Base-by-base conservation (phyloP, 2,113 vertebrate species). In the Manacus vitellinus region DNA sequence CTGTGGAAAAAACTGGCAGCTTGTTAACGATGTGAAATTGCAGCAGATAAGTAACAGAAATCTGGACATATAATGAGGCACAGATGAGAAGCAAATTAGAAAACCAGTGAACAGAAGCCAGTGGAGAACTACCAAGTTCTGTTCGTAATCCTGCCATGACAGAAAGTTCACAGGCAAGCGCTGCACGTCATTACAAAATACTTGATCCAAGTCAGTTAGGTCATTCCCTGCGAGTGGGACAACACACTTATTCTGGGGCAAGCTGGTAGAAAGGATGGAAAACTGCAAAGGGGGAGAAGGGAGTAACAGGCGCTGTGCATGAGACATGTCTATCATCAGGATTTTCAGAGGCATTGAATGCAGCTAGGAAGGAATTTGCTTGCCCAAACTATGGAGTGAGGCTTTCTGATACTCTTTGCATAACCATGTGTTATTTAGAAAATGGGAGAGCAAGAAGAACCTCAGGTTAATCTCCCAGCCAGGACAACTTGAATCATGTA, bases 41-140 rank as follows among this genome's bases (percentile, higher is more conserved):
- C 46, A 89, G 87, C 43, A 87, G 68, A 22, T 62, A 82, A 78
- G 44, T 22, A 75, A 85, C 39, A 89, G 51, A 74, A 63, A 79
- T 68, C 56, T 43, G 44, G 35, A 55, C 3, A 1, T 12, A 28
- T 21, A 87, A 89, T 24, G 56, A 89, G 81, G 30, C 5, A 4
- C 52, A 82, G 90, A 82, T 12, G 39, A 94, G 86, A 85, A 82
- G 35, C 66, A 92, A 75, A 82, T 78, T 27, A 85, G 61, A 72
- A 81, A 85, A 55, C 6, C 2, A 5, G 19, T 23, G 44, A 97
- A 59, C 33, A 85, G 85, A 82, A 96, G 70, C 62, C 77, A 68
- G 21, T 1, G 8, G 55, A 92, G 59, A 80, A 33, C 63, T 71
- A 46, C 14, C 28, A 43, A 80, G 30, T 15, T 28, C 16, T 12